Percentiles rank a stretch among this genome's conserved stretches.
Evolutionary conservation across 2,797 vertebrate genomes (phyloP).

Genomic region (Petrocephalus schoutedeni): DNA sequence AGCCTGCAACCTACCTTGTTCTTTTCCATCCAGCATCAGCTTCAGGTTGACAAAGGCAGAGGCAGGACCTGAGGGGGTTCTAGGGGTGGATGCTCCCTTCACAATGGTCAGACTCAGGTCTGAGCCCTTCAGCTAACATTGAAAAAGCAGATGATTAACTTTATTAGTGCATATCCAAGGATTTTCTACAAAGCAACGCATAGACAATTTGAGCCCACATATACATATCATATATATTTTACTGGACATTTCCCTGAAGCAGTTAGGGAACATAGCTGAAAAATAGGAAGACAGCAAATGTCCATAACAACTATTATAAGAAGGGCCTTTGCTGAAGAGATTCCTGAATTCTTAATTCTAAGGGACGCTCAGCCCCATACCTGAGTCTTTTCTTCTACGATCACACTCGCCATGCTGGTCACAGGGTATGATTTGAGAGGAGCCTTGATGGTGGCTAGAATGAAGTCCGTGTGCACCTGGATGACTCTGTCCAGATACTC

Average conservation of each 20-base stretch:
- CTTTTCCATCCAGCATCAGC: slow-evolving; percentile 67
- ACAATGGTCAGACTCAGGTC: slow-evolving; percentile 85
- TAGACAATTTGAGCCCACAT: neutral
- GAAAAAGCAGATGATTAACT: slow-evolving; percentile 13
- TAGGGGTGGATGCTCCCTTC: slow-evolving; percentile 56
- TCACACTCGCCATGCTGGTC: slow-evolving; percentile 64
- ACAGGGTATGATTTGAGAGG: slow-evolving; percentile 78
- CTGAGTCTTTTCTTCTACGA: slow-evolving; percentile 86
- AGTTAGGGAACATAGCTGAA: neutral
- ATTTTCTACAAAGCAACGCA: neutral
- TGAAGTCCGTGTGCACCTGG: slow-evolving; percentile 80
- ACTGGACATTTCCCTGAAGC: neutral
- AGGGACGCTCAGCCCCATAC: slow-evolving; percentile 52
- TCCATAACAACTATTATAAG: neutral
- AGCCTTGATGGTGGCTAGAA: slow-evolving; percentile 86
- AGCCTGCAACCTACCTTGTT: slow-evolving; percentile 69
- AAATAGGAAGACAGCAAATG: neutral
- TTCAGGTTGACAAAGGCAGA: slow-evolving; percentile 83
- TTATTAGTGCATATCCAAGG: neutral
- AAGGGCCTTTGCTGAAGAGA: neutral
- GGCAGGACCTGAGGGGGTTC: slow-evolving; percentile 63
- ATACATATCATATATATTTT: neutral
- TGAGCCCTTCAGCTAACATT: slow-evolving; percentile 80
- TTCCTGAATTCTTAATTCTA: neutral
- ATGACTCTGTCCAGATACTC: slow-evolving; percentile 84